Evolutionary conservation across 1,140 invertebrate genomes (phyloP).

Genomic region (Drosophila arizonae): DNA sequence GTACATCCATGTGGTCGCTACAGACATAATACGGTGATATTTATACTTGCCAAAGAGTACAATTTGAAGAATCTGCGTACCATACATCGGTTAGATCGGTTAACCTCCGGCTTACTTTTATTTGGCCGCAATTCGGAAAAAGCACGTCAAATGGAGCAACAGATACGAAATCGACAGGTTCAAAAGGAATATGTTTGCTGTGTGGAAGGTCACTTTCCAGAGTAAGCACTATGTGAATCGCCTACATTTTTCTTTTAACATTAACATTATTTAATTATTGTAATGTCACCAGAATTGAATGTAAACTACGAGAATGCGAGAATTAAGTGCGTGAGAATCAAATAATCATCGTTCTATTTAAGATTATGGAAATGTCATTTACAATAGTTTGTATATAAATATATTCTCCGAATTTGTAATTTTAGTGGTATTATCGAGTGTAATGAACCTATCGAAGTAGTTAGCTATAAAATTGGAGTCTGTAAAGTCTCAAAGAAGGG

Average conservation of each 20-base stretch:
- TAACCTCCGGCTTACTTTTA: slow-evolving; percentile 96
- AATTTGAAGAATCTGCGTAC: slow-evolving; percentile 96
- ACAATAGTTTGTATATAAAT: no score
- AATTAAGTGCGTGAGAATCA: no score
- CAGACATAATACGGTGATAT: slow-evolving; percentile 97
- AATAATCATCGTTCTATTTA: not conserved
- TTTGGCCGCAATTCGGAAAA: slow-evolving; percentile 96
- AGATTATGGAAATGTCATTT: no score
- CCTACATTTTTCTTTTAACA: no score
- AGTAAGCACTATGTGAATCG: slow-evolving; percentile 86
- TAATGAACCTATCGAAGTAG: slow-evolving; percentile 94
- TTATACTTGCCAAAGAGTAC: slow-evolving; percentile 98
- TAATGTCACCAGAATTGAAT: no score
- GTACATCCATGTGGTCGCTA: slow-evolving; percentile 98
- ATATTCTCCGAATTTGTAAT: not conserved
- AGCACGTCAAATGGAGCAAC: slow-evolving; percentile 95
- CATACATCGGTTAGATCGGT: slow-evolving; percentile 94
- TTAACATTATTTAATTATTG: no score
- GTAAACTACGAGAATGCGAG: no score
- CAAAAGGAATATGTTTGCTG: slow-evolving; percentile 98
- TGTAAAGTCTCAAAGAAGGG: slow-evolving; percentile 95
- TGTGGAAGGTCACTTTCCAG: slow-evolving; percentile 98
- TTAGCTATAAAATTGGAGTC: slow-evolving; percentile 97
- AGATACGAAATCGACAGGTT: slow-evolving; percentile 95
- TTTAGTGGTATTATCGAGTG: slow-evolving; percentile 87